A percentile compares a stretch with the other conserved stretches of the same genome.
phyloP scores from a whole-genome alignment of 1,140 invertebrate genomes.

The Drosophila eugracilis region DNA sequence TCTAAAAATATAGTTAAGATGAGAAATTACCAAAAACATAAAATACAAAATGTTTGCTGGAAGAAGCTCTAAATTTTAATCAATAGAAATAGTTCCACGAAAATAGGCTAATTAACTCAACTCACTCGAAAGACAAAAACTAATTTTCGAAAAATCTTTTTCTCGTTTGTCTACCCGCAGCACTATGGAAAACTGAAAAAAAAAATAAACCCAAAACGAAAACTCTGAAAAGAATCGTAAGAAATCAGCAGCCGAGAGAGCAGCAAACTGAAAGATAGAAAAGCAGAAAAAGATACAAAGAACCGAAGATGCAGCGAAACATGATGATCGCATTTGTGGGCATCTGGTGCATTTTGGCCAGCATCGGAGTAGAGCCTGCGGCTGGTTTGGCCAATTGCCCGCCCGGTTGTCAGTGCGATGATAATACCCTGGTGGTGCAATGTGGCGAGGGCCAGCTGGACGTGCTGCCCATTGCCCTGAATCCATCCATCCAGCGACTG shows the following conservation, averaged over 20 bases:
- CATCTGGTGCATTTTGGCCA: conserved; percentile 49
- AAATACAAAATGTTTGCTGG: neutral
- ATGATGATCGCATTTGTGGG: conserved; percentile 49
- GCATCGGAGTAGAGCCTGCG: conserved; percentile 29
- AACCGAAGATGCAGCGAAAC: conserved; percentile 53
- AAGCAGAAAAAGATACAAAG: conserved; percentile 24
- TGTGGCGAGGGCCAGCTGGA: conserved; percentile 94
- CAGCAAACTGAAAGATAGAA: conserved; percentile 20
- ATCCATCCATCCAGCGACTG: conserved; percentile 94
- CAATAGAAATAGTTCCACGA: conserved; percentile 43
- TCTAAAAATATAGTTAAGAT: conserved; percentile 16
- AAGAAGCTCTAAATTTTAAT: conserved; percentile 21
- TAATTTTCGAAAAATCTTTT: conserved; percentile 37
- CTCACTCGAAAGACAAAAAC: conserved; percentile 8
- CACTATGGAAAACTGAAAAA: conserved; percentile 72
- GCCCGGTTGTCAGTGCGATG: conserved; percentile 92
- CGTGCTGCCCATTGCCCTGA: conserved; percentile 95
- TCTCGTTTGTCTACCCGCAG: conserved; percentile 50
- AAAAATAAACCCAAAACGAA: conserved; percentile 16
- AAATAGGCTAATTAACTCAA: conserved; percentile 51
- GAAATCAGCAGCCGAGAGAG: conserved; percentile 31
- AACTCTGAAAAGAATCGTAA: conserved; percentile 15
- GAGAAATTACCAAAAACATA: conserved; percentile 5
- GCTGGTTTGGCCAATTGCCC: conserved; percentile 88
- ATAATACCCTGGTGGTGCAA: conserved; percentile 93